Evolutionary conservation across 2,113 vertebrate genomes (phyloP).

Genomic region (Lampris incognitus): DNA sequence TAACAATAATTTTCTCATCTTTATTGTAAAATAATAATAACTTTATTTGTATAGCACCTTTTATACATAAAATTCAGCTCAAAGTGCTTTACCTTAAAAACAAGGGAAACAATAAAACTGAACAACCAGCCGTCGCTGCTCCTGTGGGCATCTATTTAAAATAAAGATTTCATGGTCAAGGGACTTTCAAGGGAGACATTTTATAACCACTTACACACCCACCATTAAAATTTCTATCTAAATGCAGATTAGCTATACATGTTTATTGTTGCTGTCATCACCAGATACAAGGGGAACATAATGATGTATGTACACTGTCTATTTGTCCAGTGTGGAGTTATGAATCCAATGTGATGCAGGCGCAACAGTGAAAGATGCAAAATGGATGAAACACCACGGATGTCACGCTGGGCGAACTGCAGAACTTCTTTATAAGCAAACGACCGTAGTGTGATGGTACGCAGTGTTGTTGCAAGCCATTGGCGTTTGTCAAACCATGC

Average conservation of each 20-base stretch:
- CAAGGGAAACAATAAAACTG: too few relatives aligned
- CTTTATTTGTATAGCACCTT: too few relatives aligned
- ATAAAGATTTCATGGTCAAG: conserved; percentile 1
- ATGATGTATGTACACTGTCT: neutral
- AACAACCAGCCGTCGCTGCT: neutral
- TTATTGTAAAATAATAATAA: too few relatives aligned
- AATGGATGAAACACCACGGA: neutral
- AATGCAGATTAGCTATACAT: neutral
- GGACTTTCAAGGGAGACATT: conserved; percentile 9
- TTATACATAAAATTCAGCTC: too few relatives aligned
- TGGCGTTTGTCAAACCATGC: neutral
- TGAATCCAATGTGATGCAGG: conserved; percentile 9
- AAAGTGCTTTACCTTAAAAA: too few relatives aligned
- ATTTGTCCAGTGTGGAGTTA: conserved; percentile 2
- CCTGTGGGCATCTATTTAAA: neutral
- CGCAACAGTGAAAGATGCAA: neutral
- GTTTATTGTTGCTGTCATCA: neutral
- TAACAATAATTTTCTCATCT: too few relatives aligned
- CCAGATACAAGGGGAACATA: neutral
- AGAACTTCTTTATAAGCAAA: neutral
- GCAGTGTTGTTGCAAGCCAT: neutral
- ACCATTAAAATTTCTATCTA: conserved; percentile 11
- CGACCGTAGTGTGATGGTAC: neutral
- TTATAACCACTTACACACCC: neutral
- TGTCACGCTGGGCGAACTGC: neutral